Evolutionary conservation across 2,113 vertebrate species (phyloP).

Genomic region (Hystrix cristata): DNA sequence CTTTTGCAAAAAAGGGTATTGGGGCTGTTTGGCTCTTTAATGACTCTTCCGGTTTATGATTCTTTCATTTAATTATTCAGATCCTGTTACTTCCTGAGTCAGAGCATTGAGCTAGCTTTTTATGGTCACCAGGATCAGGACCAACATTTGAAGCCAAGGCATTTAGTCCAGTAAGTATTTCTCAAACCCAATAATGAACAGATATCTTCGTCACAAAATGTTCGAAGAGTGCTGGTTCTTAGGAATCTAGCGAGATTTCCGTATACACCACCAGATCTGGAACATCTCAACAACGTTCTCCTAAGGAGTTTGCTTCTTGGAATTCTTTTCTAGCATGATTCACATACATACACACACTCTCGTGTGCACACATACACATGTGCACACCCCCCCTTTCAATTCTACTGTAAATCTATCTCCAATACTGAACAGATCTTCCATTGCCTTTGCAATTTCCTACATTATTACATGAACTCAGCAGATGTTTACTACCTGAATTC

Average conservation of each 20-base stretch:
- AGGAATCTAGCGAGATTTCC: not conserved
- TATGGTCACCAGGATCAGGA: not conserved
- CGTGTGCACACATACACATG: not conserved
- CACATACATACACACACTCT: accelerated
- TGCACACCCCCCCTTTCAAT: not conserved
- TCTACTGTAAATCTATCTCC: not conserved
- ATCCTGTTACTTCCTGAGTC: not conserved
- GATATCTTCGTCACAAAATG: not conserved
- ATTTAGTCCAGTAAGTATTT: not conserved
- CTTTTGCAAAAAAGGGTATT: not conserved
- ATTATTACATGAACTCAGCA: not conserved
- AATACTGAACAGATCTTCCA: not conserved
- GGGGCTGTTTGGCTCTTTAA: not conserved
- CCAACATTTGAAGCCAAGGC: not conserved
- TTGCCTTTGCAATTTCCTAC: not conserved
- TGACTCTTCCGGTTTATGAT: not conserved
- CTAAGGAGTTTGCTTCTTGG: not conserved
- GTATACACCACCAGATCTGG: not conserved
- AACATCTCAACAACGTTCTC: not conserved
- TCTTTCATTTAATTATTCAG: slow-evolving; percentile 27
- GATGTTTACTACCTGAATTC: not conserved
- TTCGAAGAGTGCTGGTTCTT: not conserved
- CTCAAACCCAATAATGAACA: not conserved
- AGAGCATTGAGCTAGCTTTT: not conserved
- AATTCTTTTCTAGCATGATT: not conserved